Percentiles rank a stretch among this genome's conserved stretches.
Conservation (phyloP, 2,113 vertebrate genomes). For the Sturnus vulgaris region DNA sequence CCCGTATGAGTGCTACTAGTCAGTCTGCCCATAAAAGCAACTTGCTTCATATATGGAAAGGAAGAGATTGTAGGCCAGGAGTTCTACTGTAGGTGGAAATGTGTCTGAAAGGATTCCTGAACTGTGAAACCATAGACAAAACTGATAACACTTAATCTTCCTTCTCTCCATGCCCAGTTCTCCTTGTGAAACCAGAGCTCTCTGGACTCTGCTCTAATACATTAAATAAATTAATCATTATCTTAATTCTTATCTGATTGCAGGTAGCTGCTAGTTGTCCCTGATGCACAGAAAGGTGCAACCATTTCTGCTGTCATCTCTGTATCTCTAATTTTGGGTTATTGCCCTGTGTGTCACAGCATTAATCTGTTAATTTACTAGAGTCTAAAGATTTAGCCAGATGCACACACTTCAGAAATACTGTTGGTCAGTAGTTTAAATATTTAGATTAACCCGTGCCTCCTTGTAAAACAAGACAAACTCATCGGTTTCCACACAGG, state of each 20-base stretch:
- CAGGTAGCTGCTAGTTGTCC: background rate
- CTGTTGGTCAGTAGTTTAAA: conserved; percentile 5
- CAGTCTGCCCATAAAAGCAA: background rate
- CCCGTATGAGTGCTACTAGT: background rate
- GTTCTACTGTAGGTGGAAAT: background rate
- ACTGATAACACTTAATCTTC: background rate
- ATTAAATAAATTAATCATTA: background rate
- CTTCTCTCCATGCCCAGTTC: background rate
- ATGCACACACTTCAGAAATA: background rate
- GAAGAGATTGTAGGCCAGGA: background rate
- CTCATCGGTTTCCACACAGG: background rate
- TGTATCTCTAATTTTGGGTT: background rate
- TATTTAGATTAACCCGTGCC: background rate
- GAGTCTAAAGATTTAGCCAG: background rate
- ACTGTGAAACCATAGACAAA: background rate
- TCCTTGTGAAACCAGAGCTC: background rate
- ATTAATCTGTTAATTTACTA: background rate
- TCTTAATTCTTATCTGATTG: background rate
- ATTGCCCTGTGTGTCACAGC: background rate
- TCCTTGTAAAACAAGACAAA: background rate
- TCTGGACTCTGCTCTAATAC: background rate
- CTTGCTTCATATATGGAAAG: background rate
- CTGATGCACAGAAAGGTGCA: background rate
- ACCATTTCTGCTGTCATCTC: background rate
- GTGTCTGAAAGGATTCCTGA: background rate